Conservation (phyloP, 2,888 invertebrate species). For the Agrochola lychnidis region DNA sequence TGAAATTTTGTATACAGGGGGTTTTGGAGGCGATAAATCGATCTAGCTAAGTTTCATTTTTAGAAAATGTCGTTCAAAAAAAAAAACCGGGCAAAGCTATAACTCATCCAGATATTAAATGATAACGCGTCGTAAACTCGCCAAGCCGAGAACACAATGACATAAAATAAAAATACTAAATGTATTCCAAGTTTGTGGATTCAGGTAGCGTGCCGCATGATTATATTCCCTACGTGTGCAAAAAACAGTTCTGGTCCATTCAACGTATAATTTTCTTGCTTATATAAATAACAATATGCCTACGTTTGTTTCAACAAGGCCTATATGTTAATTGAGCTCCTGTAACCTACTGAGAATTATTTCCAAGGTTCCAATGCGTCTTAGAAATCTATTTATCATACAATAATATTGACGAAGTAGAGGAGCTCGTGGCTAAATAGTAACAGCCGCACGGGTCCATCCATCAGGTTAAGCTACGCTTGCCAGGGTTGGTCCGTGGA, state of each 20-base stretch:
- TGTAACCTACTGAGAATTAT: conserved; percentile 57
- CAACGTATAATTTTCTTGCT: conserved; percentile 61
- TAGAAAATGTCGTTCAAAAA: too few species aligned
- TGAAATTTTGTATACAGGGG: too few species aligned
- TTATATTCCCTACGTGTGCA: conserved; percentile 62
- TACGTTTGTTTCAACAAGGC: conserved; percentile 49
- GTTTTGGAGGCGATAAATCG: too few species aligned
- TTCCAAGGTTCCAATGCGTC: conserved; percentile 40
- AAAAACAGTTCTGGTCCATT: conserved; percentile 58
- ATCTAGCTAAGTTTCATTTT: too few species aligned
- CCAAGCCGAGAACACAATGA: conserved; percentile 55
- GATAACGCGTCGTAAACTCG: conserved; percentile 63
- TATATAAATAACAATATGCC: conserved; percentile 62
- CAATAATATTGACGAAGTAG: conserved; percentile 8
- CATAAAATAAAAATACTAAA: conserved; percentile 50
- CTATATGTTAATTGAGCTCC: conserved; percentile 52
- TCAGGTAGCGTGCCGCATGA: conserved; percentile 63
- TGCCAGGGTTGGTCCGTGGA: too few species aligned
- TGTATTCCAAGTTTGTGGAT: conserved; percentile 60
- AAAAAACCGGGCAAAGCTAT: too few species aligned
- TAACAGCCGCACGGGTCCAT: too few species aligned
- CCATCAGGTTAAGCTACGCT: too few species aligned
- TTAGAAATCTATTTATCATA: conserved; percentile 29
- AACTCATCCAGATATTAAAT: conserved; percentile 32
- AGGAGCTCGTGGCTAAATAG: background rate